These are phyloP conservation scores for Promerops cafer DNA, from an alignment of 2,113 vertebrate species.

Conservation along the genomic window DNA sequence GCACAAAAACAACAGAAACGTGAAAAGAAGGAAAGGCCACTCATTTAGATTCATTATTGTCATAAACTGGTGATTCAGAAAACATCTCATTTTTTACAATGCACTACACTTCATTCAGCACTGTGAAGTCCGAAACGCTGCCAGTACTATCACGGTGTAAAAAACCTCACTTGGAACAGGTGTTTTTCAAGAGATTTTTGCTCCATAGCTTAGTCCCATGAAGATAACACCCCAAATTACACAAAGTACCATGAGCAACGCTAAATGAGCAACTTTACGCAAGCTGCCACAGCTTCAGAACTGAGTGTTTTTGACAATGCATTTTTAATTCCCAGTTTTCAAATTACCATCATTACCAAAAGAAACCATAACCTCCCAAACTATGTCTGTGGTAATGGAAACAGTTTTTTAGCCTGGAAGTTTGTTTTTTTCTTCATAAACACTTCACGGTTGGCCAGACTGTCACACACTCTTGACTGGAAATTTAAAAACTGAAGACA, in stretches of 20 bases:
- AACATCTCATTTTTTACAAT: not conserved
- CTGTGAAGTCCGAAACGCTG: fast-evolving
- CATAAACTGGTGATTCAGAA: not conserved
- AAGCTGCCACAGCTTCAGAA: not conserved
- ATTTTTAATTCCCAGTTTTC: not conserved
- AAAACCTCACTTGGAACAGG: not conserved
- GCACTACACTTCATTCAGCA: not conserved
- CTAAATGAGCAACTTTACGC: not conserved
- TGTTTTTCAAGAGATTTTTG: not conserved
- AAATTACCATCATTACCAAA: not conserved
- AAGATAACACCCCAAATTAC: not conserved
- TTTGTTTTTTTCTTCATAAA: not conserved
- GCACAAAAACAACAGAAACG: constrained; percentile 73
- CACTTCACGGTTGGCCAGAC: not conserved
- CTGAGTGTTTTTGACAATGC: not conserved
- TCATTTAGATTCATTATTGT: not conserved
- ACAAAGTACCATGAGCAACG: not conserved
- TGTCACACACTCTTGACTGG: not conserved
- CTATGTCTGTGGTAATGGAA: not conserved
- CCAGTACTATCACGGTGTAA: not conserved
- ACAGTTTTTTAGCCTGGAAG: not conserved
- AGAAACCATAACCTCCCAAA: not conserved
- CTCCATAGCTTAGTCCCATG: not conserved
- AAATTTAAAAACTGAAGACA: not conserved
- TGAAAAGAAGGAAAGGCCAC: constrained; percentile 65